Evolutionary conservation across 2,888 invertebrate species (phyloP), one percentile per base, ranked within the genome.

Genomic region (Dryadula phaetusa): DNA sequence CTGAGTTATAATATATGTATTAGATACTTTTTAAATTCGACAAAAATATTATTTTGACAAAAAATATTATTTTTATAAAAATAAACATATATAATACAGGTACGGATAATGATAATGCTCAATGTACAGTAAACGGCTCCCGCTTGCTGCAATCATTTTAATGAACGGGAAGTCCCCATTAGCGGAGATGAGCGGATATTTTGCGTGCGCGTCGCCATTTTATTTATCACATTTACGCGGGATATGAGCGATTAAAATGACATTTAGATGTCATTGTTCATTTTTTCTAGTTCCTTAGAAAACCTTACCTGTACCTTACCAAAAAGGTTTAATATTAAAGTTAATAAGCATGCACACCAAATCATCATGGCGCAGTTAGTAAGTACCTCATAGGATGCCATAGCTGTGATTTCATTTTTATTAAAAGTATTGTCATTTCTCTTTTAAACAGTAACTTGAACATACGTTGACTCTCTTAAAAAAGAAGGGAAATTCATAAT

Each of bases 161-260:
- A 85, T 83, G 74, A 78, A 77, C 79, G 82, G 88, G 89, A 88
- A 85, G 80, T 70, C 52, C 72, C 78, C 75, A 85, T 84, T 84
- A 82, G 75, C 71, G 77, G 77, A 77, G 76, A 82, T 82, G 80
- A 81, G 75, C 75, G 69, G 76, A 75, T 76, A 76, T 77, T 75
- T 71, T 71, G 60, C 54, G 64, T 61, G 53, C 61, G 58, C 63
- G 42, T 52, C 64, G 70, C 65, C 64, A 66, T 70, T 60, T 67
- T 69, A 32, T 25, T 18, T 60, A 60, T 60, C 60, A 44, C 60
- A 66, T 67, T 63, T 64, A 49, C 47, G 37, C 56, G 56, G 66
- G 70, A 70, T 70, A 69, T 70, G 72, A 64, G 65, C 61, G 46
- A 22, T 62, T 65, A 62, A 70, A 73, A 70, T 62, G 69, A 74